Base-by-base conservation (phyloP, 2,888 invertebrate species). In the Trypoxylon attenuatum region DNA sequence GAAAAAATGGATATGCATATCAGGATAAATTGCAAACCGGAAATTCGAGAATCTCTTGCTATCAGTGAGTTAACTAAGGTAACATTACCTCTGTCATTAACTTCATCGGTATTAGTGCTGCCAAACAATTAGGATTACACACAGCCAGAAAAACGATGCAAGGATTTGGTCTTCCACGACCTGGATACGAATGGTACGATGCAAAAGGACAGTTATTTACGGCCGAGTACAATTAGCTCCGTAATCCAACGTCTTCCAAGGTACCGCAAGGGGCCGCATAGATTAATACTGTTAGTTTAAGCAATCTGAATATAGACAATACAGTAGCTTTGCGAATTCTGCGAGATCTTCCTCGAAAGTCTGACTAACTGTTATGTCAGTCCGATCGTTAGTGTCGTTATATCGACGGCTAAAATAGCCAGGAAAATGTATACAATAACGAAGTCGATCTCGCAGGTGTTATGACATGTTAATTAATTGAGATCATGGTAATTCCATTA, bases 201-300 rank as follows among this genome's bases (percentile, higher is more conserved):
- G 53, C 47, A 57, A 73, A 64, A 55, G 58, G 68, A 27, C 61
- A 70, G 67, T 78, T 76, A 69, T 71, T 68, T 73, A 69, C 68
- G 50, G 51, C 39, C 58, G 53, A 72, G 76, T 74, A 73, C 71
- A 73, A 80, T 73, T 75, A 78, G 68, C 69, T 69, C 57, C 73
- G 61, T 73, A 76, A 82, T 82, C 81, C 70, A 75, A 81, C 43
- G 81, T 82, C 82, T 83, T 83, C 82, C 82, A 73, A 60, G 69
- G 59, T 53, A n/a, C n/a, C 63, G 54, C 6, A 39, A 29, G 21
- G 33, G 56, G 55, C 52, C 54, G 39, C 25, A 67, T 74, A 77
- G 65, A 66, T 69, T 57, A 71, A n/a, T 59, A 72, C 49, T n/a
- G 38, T 67, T 77, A 71, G 65, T 60, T 39, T 75, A 69, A 66